Base-by-base conservation (phyloP, 2,888 invertebrate species). In the Thalpophila matura region DNA sequence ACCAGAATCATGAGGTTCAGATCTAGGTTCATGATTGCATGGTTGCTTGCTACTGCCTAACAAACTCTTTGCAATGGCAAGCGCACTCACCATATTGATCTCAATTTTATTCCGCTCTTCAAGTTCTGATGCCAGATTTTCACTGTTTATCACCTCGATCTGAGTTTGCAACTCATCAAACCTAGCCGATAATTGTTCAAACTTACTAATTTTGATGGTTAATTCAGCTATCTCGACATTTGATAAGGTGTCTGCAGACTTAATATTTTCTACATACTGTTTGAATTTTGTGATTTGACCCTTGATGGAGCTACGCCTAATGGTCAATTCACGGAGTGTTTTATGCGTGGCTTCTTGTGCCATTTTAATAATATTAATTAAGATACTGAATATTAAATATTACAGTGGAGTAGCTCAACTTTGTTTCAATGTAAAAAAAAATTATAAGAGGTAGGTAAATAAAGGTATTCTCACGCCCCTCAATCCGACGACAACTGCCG, bases 401-500 rank as follows among this genome's bases (percentile, higher is more conserved):
- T 24, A 24, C 24, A 24, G 5, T 5, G 24, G 24, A 24, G 24
- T 5, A 24, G 24, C 24, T 24, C 24, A 24, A 24, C 5, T 4
- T 24, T 3, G 3, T 24, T 4, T 24, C 24, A 24, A 5, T 5
- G 3, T n/a, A n/a, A n/a, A 24, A 24, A 24, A 3, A 24, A 24
- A 5, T 5, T 4, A 5, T 4, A 24, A 24, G 4, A 24, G 5
- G 24, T 24, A 24, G 3, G 24, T 4, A 24, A 24, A 24, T 24
- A 24, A 24, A 4, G 24, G n/a, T n/a, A 24, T 4, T 24, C 38
- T 38, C 38, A 20, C 38, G 38, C 22, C 3, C 20, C 38, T 38
- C 38, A 38, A 20, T 20, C 20, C 22, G 38, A 38, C 38, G 38
- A 38, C 38, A 38, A 3, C 20, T 22, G 38, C 38, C 38, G 38